Evolutionary conservation across 2,113 vertebrate species (phyloP), one percentile per base, ranked within the genome.

Genomic region (Gnathonemus echidnorhynchus): DNA sequence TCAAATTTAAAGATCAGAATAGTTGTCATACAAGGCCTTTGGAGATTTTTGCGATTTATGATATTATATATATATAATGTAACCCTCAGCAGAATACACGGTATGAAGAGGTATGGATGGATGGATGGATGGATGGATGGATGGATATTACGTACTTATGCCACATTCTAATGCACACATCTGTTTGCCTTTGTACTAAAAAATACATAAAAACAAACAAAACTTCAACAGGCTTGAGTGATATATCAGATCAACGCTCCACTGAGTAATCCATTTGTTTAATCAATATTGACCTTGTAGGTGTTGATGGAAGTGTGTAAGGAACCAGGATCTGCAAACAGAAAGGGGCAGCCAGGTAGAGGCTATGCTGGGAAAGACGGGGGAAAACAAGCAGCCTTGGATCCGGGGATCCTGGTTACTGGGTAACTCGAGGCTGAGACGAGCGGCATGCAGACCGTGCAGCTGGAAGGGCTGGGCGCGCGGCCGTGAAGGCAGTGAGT

Each of bases 211-310:
- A 77, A 42, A 42, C n/a, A 19, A 80, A 80, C 35, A 80, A 80
- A 80, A 80, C 35, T 35, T 80, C 74, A 80, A 42, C 74, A 42
- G 17, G 11, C 74, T 80, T 39, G 1, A 19, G 35, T 80, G 35
- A 80, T 42, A 42, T 39, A 42, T 80, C 74, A 80, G 17, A 42
- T 42, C 74, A 42, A 39, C 1, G 17, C 74, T 8, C 74, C 74
- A 80, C 31, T 42, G 74, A 70, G 74, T 17, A 42, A 80, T 42
- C 74, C 74, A 80, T 42, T 42, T 42, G 13, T 42, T 39, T 80
- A 80, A 80, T 42, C 74, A 80, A 80, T 80, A 80, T 80, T 80
- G 74, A 80, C 74, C 74, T 80, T 80, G 74, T 80, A 80, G 31
- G 74, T 80, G 74, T 80, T 80, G 74, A 80, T 80, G 35, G 31